Percentiles rank a stretch among this genome's conserved stretches.
These are phyloP conservation scores for Drosophila mauritiana DNA, from an alignment of 1,140 invertebrate genomes.

Conservation along the genomic window DNA sequence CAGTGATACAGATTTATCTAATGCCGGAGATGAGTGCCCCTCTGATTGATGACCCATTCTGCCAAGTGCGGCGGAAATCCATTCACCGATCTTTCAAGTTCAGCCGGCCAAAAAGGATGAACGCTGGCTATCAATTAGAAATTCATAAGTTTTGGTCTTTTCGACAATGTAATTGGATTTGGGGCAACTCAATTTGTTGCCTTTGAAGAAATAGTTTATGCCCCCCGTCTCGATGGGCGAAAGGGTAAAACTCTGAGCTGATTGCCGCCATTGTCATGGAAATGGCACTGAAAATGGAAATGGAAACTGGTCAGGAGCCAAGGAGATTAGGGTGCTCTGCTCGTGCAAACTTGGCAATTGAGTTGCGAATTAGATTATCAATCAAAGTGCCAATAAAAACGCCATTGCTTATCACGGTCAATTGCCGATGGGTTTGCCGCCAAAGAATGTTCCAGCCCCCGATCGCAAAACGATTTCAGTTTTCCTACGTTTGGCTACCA, in stretches of 20 bases:
- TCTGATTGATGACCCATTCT: constrained; percentile 29
- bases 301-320: constrained; percentile 21
- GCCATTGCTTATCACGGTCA: constrained; percentile 39
- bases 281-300: constrained; percentile 23
- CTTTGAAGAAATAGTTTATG: constrained; percentile 45
- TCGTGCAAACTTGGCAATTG: constrained; percentile 46
- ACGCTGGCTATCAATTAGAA: constrained; percentile 18
- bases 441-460: constrained; percentile 11
- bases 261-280: constrained; percentile 46
- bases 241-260: constrained; percentile 24
- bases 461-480: constrained; percentile 10
- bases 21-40: constrained; percentile 24
- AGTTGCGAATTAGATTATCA: constrained; percentile 52
- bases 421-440: constrained; percentile 23
- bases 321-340: constrained; percentile 25
- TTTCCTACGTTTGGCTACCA: constrained; percentile 11
- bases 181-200: constrained; percentile 38
- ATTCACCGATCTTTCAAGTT: constrained; percentile 20
- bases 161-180: constrained; percentile 31
- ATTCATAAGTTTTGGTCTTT: constrained; percentile 21
- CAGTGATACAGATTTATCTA: constrained; percentile 33
- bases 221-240: background rate
- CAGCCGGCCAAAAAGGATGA: constrained; percentile 1
- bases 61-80: constrained; percentile 14
- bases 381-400: constrained; percentile 51